phyloP scores from a whole-genome alignment of 2,113 vertebrate genomes.

The Argyrosomus japonicus region DNA sequence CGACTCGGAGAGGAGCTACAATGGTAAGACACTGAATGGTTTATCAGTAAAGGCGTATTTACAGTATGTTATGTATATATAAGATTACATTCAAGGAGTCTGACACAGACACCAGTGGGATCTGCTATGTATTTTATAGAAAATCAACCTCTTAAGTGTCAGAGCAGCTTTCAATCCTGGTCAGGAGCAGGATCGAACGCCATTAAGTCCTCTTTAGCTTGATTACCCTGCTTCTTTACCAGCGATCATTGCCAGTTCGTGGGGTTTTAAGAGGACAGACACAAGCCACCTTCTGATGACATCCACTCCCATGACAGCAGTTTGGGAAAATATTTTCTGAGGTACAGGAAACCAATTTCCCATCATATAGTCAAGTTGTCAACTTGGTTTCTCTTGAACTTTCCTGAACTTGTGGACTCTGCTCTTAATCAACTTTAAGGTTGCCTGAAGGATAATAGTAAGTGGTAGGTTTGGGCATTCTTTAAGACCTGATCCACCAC shows the following conservation, averaged over 20 bases:
- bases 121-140: neutral
- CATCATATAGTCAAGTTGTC: neutral
- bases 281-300: neutral
- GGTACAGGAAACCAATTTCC: neutral
- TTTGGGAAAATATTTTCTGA: neutral
- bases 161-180: neutral
- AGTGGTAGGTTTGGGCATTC: neutral
- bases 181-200: neutral
- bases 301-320: neutral
- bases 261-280: neutral
- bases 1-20: conserved; percentile 90
- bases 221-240: neutral
- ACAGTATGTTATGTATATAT: too few species aligned
- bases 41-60: too few species aligned
- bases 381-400: neutral
- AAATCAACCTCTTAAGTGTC: neutral
- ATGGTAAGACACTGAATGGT: conserved; percentile 80
- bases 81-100: neutral
- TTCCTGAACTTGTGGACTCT: neutral
- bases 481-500: neutral
- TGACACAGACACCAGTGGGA: neutral
- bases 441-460: neutral
- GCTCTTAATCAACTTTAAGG: too few species aligned
- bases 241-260: neutral
- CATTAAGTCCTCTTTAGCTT: neutral